Percentiles rank a stretch among this genome's conserved stretches.
phyloP scores from a whole-genome alignment of 2,797 vertebrate species.

The Spondyliosoma cantharus region DNA sequence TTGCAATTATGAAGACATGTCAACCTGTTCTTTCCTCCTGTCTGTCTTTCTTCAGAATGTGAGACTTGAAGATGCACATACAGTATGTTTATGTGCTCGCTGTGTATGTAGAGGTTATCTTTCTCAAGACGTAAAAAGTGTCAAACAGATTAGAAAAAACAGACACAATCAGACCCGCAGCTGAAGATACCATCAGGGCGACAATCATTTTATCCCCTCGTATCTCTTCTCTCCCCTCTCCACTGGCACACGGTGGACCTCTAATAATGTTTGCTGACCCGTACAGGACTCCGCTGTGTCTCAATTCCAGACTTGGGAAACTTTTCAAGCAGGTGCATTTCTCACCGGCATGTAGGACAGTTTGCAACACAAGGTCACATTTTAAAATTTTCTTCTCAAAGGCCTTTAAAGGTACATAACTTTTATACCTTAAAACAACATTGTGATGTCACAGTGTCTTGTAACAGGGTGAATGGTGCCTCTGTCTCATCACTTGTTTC shows the following conservation, averaged over 20 bases:
- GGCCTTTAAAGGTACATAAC: too few relatives aligned
- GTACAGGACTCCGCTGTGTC: conserved; percentile 40
- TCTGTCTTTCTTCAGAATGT: conserved; percentile 28
- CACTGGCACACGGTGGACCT: conserved; percentile 27
- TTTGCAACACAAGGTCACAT: not conserved
- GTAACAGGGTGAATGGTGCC: too few relatives aligned
- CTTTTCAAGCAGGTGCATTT: conserved; percentile 41
- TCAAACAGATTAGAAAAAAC: not conserved
- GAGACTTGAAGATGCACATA: conserved; percentile 15
- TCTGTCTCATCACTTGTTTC: too few relatives aligned
- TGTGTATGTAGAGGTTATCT: not conserved
- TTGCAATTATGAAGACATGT: conserved; percentile 43
- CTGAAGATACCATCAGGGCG: conserved; percentile 17
- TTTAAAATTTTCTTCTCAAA: not conserved
- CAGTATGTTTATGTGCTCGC: conserved; percentile 2
- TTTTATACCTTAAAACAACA: too few relatives aligned
- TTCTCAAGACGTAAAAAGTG: not conserved
- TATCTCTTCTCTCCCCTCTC: conserved; percentile 31
- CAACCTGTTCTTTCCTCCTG: conserved; percentile 26
- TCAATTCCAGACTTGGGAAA: conserved; percentile 35
- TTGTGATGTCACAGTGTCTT: too few relatives aligned
- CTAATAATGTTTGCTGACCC: conserved; percentile 46
- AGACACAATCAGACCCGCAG: conserved; percentile 18
- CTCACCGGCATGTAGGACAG: not conserved
- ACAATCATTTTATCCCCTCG: conserved; percentile 36